Conservation (phyloP, 2,113 vertebrate species). For the Arizona elegans region DNA sequence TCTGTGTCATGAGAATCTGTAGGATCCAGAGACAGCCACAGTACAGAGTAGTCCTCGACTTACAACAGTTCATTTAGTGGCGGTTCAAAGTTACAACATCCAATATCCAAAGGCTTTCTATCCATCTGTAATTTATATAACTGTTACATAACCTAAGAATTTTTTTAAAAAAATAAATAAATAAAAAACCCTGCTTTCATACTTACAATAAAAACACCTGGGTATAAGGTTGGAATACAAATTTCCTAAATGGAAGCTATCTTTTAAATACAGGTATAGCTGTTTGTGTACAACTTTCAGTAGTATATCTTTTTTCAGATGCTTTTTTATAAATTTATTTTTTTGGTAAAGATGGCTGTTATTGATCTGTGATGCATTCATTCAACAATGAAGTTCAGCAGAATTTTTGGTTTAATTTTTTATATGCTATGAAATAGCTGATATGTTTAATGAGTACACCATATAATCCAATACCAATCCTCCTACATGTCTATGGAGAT, state of each 20-base stretch:
- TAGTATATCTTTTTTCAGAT: background rate
- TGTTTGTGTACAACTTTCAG: background rate
- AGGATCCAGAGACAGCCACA: background rate
- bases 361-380: background rate
- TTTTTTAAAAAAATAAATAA: background rate
- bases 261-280: background rate
- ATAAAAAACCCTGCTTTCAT: background rate
- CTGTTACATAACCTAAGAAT: background rate
- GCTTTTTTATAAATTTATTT: background rate
- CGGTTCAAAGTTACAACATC: no score
- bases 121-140: background rate
- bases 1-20: background rate
- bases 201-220: background rate
- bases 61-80: no score
- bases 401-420: background rate
- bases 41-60: background rate
- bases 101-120: background rate
- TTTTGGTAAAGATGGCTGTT: background rate
- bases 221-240: background rate
- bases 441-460: background rate
- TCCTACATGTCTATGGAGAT: no score
- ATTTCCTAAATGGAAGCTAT: background rate
- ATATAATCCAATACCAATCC: background rate
- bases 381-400: background rate
- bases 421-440: background rate